Base-by-base conservation (phyloP, 2,797 vertebrate genomes). In the Pogoniulus pusillus region DNA sequence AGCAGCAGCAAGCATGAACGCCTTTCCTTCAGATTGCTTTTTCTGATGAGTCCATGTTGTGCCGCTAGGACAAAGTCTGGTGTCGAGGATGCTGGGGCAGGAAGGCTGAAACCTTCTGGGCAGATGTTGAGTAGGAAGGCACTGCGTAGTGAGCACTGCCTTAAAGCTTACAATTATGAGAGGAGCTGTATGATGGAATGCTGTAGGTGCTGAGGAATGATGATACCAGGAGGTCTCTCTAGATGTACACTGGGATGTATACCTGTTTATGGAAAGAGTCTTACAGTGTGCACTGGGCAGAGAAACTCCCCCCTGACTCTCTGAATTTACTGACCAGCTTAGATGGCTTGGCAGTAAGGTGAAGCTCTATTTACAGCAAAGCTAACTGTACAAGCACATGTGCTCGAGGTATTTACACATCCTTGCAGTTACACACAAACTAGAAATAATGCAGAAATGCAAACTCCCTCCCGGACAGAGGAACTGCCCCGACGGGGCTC, bases 151-250 rank as follows among this genome's bases (percentile, higher is more conserved):
- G 60, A 86, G 47, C 39, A 10, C 78, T 86, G 60, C 78, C 60
- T 84, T 79, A 82, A 92, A 94, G 57, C 54, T 80, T 66, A 4
- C 54, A 13, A 84, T 91, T 93, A 88, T 78, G 83, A 70, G 45
- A 83, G 77, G 20, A 57, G n/a, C 59, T 63, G 18, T 58, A 30
- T 90, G 74, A 35, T 73, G 64, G 78, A 84, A 59, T 79, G 77
- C 34, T 1, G 22, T 82, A 84, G 86, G 81, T 0, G 4, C 82
- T 64, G n/a, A 84, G 43, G 30, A 86, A 59, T 13, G 16, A 51
- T 37, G 12, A 72, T 72, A 37, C 65, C 16, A 2, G 74, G 74
- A 78, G 55, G n/a, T 6, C 2, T 2, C 49, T 41, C 64, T 49
- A 65, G 27, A 68, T 86, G 60, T 34, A 51, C 39, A 10, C 37